Percentiles rank a stretch among this genome's conserved stretches.
phyloP scores from a whole-genome alignment of 2,888 invertebrate genomes.

The Bombylius discolor region DNA sequence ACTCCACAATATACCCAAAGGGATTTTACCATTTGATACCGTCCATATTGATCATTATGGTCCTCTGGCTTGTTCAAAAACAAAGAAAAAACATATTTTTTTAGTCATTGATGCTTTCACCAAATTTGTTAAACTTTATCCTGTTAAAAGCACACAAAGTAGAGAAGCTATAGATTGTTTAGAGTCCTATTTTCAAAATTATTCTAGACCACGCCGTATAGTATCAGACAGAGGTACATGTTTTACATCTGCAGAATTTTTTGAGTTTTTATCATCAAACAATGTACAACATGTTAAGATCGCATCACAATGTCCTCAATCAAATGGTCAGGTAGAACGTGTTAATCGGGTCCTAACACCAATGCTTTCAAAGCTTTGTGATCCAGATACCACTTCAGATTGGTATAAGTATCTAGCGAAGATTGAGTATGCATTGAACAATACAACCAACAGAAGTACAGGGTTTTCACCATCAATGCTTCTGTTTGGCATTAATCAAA shows the following conservation, averaged over 20 bases:
- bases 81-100: conserved; percentile 17
- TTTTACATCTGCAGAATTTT: conserved; percentile 7
- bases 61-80: conserved; percentile 24
- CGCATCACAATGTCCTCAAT: conserved; percentile 7
- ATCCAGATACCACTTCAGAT: background rate
- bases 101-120: conserved; percentile 12
- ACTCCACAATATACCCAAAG: conserved; percentile 20
- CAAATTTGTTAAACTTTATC: conserved; percentile 21
- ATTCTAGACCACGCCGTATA: conserved; percentile 3
- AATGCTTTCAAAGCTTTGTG: conserved; percentile 6
- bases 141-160: conserved; percentile 5
- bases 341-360: conserved; percentile 1
- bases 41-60: conserved; percentile 11
- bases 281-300: conserved; percentile 8
- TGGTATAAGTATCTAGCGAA: conserved; percentile 12
- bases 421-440: conserved; percentile 19
- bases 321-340: conserved; percentile 8
- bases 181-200: conserved; percentile 2
- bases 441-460: conserved; percentile 18
- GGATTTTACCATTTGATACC: conserved; percentile 16
- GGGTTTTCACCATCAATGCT: conserved; percentile 18
- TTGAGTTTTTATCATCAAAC: background rate
- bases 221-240: conserved; percentile 7
- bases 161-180: conserved; percentile 4
- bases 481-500: conserved; percentile 20